phyloP scores from a whole-genome alignment of 2,888 invertebrate genomes.

The Drosophila meridiana region DNA sequence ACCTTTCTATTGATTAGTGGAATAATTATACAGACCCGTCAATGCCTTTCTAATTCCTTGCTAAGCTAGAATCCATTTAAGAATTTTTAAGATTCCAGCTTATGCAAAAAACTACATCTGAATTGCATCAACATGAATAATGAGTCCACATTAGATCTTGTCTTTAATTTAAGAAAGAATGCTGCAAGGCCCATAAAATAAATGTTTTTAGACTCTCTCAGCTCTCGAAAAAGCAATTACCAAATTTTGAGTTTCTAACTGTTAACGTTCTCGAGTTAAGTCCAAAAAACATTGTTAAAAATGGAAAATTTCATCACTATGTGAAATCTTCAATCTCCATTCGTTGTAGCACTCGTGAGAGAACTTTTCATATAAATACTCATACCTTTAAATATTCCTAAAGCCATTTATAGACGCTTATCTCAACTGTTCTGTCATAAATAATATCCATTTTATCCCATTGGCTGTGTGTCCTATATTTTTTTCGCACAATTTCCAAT shows the following conservation, averaged over 20 bases:
- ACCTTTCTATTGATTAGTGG: too few relatives aligned
- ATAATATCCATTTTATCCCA: slow-evolving; percentile 2
- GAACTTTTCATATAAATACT: not conserved
- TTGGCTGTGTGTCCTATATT: not conserved
- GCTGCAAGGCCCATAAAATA: too few relatives aligned
- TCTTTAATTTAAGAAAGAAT: too few relatives aligned
- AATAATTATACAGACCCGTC: too few relatives aligned
- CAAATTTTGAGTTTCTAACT: too few relatives aligned
- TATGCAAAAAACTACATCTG: not conserved
- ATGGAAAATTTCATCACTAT: not conserved
- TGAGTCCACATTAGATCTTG: too few relatives aligned
- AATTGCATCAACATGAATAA: not conserved
- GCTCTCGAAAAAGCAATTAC: too few relatives aligned
- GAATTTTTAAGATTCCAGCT: too few relatives aligned
- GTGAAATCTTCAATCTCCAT: not conserved
- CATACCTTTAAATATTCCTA: not conserved
- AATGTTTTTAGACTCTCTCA: too few relatives aligned
- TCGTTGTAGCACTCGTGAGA: fast-evolving
- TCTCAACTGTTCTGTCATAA: not conserved
- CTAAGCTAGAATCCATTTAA: not conserved
- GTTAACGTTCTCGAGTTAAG: not conserved
- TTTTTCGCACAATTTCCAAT: not conserved
- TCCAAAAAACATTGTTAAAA: not conserved
- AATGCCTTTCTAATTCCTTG: too few relatives aligned
- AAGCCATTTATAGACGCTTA: not conserved